A percentile compares a stretch with the other conserved stretches of the same genome.
These are phyloP conservation scores for Solea solea DNA, from an alignment of 2,113 vertebrate genomes.

Conservation along the genomic window DNA sequence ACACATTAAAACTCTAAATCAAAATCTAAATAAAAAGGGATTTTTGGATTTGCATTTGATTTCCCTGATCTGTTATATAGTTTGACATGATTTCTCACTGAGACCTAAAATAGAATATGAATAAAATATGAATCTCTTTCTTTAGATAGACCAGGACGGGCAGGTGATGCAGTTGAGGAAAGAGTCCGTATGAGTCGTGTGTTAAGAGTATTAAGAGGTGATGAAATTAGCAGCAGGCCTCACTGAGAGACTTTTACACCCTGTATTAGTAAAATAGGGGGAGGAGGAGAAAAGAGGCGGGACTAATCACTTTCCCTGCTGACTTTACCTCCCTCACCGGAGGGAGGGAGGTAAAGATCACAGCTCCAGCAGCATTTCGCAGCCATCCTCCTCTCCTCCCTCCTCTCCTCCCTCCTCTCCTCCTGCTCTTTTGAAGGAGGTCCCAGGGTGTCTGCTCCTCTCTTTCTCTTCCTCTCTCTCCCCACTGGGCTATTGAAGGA, in stretches of 20 bases:
- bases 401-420: constrained; percentile 58
- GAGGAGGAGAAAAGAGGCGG: constrained; percentile 51
- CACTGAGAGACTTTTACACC: constrained; percentile 37
- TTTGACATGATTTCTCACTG: no score
- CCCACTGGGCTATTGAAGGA: constrained; percentile 74
- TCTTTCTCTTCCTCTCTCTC: constrained; percentile 55
- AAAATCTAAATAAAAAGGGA: no score
- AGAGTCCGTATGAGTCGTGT: background rate
- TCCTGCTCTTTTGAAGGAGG: constrained; percentile 65
- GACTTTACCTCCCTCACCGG: constrained; percentile 78
- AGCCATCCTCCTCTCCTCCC: constrained; percentile 62
- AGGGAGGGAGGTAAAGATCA: constrained; percentile 79
- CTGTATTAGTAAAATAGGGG: constrained; percentile 49
- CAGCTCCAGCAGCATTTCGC: constrained; percentile 70
- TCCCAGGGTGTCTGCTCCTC: constrained; percentile 68
- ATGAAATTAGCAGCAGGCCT: constrained; percentile 48
- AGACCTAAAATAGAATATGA: no score
- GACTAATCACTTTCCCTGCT: constrained; percentile 83
- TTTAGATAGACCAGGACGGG: background rate
- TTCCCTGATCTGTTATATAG: no score
- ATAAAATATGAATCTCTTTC: no score
- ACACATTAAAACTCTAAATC: no score
- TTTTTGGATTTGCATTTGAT: no score
- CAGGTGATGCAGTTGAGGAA: constrained; percentile 32
- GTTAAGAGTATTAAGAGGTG: constrained; percentile 54